A percentile compares a stretch with the other conserved stretches of the same genome.
These are phyloP conservation scores for Lithobates sylvaticus DNA, from an alignment of 2,797 vertebrate genomes.

Conservation along the genomic window DNA sequence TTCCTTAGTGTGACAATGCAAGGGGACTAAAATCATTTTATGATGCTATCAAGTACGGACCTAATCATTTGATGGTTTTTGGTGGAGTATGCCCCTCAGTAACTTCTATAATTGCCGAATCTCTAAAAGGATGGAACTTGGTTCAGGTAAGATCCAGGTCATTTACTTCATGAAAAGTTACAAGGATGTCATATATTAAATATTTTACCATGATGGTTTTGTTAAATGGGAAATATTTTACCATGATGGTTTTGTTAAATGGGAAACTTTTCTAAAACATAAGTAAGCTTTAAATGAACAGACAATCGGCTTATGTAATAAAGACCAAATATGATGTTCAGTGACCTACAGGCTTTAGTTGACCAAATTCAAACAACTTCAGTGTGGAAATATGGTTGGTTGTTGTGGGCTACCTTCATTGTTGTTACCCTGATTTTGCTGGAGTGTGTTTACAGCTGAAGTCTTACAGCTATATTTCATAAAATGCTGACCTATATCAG, in stretches of 20 bases:
- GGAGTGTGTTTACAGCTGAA: not conserved
- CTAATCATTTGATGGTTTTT: conserved; percentile 99
- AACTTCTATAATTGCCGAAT: conserved; percentile 98
- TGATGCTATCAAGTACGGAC: conserved; percentile 98
- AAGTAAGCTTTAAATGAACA: no score
- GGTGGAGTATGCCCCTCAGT: conserved; percentile 97
- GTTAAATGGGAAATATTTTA: no score
- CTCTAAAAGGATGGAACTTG: conserved; percentile 97
- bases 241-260: no score
- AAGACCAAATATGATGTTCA: no score
- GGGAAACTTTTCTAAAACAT: no score
- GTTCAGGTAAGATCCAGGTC: conserved; percentile 88
- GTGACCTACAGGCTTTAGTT: no score
- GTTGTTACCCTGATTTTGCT: not conserved
- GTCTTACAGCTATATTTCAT: no score
- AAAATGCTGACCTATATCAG: no score
- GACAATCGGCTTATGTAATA: no score
- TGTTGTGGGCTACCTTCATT: not conserved
- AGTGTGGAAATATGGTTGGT: not conserved
- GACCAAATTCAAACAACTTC: no score
- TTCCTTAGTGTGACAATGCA: conserved; percentile 93
- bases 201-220: no score
- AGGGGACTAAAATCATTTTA: conserved; percentile 98
- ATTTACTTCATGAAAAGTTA: not conserved
- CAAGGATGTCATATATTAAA: not conserved